A percentile compares a stretch with the other conserved stretches of the same genome.
Conservation (phyloP, 2,888 invertebrate species). For the Trypoxylon attenuatum region DNA sequence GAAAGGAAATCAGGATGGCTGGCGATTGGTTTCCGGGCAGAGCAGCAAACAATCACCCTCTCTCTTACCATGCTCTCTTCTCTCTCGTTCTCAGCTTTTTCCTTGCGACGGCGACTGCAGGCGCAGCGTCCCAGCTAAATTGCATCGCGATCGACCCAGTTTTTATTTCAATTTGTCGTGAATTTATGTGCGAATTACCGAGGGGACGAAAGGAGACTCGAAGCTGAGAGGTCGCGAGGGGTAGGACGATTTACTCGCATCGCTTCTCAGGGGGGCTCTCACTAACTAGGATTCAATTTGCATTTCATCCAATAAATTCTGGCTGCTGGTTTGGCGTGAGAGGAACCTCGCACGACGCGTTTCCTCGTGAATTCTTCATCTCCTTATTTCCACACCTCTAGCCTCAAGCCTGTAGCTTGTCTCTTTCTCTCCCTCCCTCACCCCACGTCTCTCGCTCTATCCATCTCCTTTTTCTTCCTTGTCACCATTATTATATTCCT, state of each 20-base stretch:
- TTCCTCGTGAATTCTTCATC: slow-evolving; percentile 26
- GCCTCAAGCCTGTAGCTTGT: too few species aligned
- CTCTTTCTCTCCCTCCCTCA: too few species aligned
- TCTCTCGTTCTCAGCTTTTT: background rate
- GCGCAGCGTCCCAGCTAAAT: slow-evolving; percentile 38
- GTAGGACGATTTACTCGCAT: slow-evolving; percentile 50
- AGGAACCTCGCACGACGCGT: slow-evolving; percentile 16
- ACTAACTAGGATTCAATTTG: slow-evolving; percentile 66
- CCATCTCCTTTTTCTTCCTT: background rate
- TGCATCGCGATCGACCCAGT: slow-evolving; percentile 50
- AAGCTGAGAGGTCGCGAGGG: background rate
- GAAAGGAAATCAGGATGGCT: slow-evolving; percentile 20
- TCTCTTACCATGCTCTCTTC: background rate
- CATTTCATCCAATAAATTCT: slow-evolving; percentile 63
- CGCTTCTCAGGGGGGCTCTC: slow-evolving; percentile 45
- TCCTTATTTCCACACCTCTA: slow-evolving; percentile 3
- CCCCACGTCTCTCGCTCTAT: too few species aligned
- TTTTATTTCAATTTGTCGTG: slow-evolving; percentile 58
- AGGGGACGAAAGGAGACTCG: slow-evolving; percentile 9
- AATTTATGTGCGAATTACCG: slow-evolving; percentile 61
- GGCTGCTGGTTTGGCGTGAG: slow-evolving; percentile 4
- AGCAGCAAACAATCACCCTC: slow-evolving; percentile 36
- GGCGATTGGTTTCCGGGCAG: slow-evolving; percentile 38
- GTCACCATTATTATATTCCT: background rate
- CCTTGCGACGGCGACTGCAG: slow-evolving; percentile 21